A percentile compares a stretch with the other conserved stretches of the same genome.
phyloP scores from a whole-genome alignment of 2,888 invertebrate species.

The Cheilosia impressa region DNA sequence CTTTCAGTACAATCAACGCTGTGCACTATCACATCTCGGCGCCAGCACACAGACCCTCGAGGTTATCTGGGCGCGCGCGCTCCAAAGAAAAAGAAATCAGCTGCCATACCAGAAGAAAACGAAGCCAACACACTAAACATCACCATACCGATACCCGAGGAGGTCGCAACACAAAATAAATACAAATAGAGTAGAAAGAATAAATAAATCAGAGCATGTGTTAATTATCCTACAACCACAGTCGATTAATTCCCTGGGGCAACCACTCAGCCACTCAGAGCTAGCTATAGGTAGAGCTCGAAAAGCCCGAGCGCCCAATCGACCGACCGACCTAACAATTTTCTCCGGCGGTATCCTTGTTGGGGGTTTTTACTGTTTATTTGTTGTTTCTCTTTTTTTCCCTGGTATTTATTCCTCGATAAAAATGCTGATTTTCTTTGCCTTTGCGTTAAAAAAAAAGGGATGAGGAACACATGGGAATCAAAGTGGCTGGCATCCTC shows the following conservation, averaged over 20 bases:
- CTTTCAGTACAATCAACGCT: not conserved
- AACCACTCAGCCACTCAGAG: slow-evolving; percentile 63
- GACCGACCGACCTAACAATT: slow-evolving; percentile 57
- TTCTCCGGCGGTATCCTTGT: slow-evolving; percentile 36
- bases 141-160: slow-evolving; percentile 16
- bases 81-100: not conserved
- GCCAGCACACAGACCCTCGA: slow-evolving; percentile 28
- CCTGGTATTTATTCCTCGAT: slow-evolving; percentile 70
- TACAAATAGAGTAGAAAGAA: slow-evolving; percentile 69
- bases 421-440: slow-evolving; percentile 72
- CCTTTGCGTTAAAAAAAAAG: slow-evolving; percentile 35
- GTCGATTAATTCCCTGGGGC: slow-evolving; percentile 76
- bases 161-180: slow-evolving; percentile 54
- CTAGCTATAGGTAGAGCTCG: not conserved
- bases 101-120: not conserved
- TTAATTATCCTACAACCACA: slow-evolving; percentile 79
- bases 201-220: slow-evolving; percentile 82
- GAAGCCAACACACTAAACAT: slow-evolving; percentile 7
- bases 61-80: slow-evolving; percentile 50
- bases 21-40: slow-evolving; percentile 54
- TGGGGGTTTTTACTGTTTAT: slow-evolving; percentile 30
- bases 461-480: slow-evolving; percentile 61
- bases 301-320: slow-evolving; percentile 48
- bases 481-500: slow-evolving; percentile 59
- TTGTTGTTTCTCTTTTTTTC: slow-evolving; percentile 11